Evolutionary conservation across 2,113 vertebrate genomes (phyloP).

Genomic region (Eulemur rufifrons): DNA sequence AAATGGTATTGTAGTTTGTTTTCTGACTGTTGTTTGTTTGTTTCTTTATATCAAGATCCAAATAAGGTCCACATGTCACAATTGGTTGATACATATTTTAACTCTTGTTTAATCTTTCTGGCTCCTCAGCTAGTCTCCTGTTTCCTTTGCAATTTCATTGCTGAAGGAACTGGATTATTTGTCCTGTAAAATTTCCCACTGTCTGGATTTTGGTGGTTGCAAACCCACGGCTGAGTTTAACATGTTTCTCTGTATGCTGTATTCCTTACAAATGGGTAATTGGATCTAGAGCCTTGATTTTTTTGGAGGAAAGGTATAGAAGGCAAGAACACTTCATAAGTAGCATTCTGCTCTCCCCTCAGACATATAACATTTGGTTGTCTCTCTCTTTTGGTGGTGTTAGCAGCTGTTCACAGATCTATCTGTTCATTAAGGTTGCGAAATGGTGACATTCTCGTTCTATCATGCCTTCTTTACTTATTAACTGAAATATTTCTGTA

Average conservation of each 20-base stretch:
- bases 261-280: neutral
- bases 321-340: too few species aligned
- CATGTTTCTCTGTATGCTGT: neutral
- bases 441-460: neutral
- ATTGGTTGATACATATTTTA: neutral
- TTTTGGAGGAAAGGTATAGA: neutral
- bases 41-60: neutral
- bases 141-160: neutral
- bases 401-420: neutral
- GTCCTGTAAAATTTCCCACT: neutral
- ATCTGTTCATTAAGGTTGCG: neutral
- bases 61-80: neutral
- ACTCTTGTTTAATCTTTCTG: neutral
- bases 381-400: neutral
- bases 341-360: neutral
- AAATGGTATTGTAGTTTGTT: neutral
- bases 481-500: neutral
- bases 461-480: neutral
- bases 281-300: neutral
- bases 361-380: neutral
- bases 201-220: neutral
- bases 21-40: neutral
- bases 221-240: neutral
- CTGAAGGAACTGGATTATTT: neutral
- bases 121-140: neutral